phyloP scores from a whole-genome alignment of 2,797 vertebrate species.

The Labeo calbasu region DNA sequence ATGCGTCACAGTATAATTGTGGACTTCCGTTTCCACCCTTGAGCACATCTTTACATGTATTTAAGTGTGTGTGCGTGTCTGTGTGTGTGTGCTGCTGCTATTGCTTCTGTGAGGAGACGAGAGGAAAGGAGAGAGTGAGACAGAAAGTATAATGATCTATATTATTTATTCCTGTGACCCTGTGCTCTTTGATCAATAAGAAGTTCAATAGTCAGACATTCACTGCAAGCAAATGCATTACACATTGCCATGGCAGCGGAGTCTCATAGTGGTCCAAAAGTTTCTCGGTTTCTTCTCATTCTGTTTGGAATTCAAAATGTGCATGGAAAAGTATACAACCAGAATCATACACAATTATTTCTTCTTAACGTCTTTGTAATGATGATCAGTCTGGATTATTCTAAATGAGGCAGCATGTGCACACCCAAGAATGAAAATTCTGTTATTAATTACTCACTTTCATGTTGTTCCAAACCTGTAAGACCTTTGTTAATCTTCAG shows the following conservation, averaged over 20 bases:
- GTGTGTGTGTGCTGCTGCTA: background rate
- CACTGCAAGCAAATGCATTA: conserved; percentile 15
- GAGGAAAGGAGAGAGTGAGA: background rate
- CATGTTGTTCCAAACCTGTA: too few relatives aligned
- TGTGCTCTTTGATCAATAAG: conserved; percentile 37
- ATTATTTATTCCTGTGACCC: conserved; percentile 41
- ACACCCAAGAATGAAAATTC: background rate
- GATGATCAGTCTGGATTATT: background rate
- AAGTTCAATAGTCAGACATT: conserved; percentile 19
- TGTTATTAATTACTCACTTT: too few relatives aligned
- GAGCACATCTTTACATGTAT: conserved; percentile 12
- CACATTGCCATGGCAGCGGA: conserved; percentile 7
- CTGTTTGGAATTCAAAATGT: background rate
- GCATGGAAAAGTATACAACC: background rate
- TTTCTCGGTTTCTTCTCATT: conserved; percentile 12
- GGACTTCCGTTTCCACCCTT: conserved; percentile 16
- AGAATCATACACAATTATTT: background rate
- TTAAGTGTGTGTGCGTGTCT: background rate
- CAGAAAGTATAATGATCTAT: conserved; percentile 20
- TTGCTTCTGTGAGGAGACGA: background rate
- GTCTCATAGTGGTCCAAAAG: background rate
- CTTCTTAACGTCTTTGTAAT: background rate
- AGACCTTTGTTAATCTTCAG: too few relatives aligned
- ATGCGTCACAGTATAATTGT: background rate
- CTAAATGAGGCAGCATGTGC: background rate